Conservation (phyloP, 2,797 vertebrate genomes). For the Neosilurus hyrtlii region DNA sequence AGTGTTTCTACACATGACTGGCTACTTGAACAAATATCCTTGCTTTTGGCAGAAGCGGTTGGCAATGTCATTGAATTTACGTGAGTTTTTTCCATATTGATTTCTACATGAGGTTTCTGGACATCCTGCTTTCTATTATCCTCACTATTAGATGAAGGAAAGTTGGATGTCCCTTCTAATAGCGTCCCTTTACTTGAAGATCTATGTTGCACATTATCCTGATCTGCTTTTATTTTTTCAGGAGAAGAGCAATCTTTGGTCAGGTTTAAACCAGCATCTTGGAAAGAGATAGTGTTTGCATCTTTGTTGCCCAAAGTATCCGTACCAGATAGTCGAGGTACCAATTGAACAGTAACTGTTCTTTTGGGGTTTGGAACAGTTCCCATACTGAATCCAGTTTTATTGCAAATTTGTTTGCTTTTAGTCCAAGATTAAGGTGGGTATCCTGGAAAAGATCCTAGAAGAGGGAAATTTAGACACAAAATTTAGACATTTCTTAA, state of each 20-base stretch:
- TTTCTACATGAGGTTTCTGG: constrained; percentile 54
- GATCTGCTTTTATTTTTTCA: constrained; percentile 37
- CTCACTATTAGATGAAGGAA: constrained; percentile 56
- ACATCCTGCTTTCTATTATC: constrained; percentile 58
- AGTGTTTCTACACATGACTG: constrained; percentile 52
- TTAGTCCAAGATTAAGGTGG: constrained; percentile 61
- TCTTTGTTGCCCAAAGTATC: constrained; percentile 71
- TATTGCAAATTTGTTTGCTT: constrained; percentile 44
- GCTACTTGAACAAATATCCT: constrained; percentile 49
- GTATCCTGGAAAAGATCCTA: constrained; percentile 24
- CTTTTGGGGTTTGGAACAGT: constrained; percentile 85
- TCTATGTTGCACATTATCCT: constrained; percentile 58
- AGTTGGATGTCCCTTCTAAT: constrained; percentile 56
- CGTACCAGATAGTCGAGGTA: constrained; percentile 71
- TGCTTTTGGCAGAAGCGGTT: constrained; percentile 50
- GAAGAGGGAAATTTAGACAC: constrained; percentile 20
- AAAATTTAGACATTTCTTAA: not conserved
- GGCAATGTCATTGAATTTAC: constrained; percentile 63
- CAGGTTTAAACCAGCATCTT: constrained; percentile 60
- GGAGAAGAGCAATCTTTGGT: constrained; percentile 69
- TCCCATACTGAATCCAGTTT: constrained; percentile 78
- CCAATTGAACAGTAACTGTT: constrained; percentile 79
- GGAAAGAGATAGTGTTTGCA: constrained; percentile 68
- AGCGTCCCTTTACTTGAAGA: constrained; percentile 54
- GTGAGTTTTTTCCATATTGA: constrained; percentile 62